These are phyloP conservation scores for Lymantria monacha DNA, from an alignment of 2,888 invertebrate genomes.

Conservation along the genomic window DNA sequence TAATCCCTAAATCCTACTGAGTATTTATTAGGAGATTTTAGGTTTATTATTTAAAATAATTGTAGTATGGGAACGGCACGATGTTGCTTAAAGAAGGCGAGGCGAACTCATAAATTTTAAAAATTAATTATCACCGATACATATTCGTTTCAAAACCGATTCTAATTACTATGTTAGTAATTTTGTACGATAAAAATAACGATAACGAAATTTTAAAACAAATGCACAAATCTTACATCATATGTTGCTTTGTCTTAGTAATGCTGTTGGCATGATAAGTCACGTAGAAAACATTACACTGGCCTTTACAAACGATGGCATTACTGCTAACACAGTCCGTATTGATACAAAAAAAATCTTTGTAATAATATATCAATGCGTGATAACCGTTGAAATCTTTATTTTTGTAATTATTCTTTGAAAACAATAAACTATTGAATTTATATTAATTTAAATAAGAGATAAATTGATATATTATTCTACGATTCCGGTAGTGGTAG, in stretches of 20 bases:
- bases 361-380: background rate
- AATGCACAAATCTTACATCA: conserved; percentile 44
- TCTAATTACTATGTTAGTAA: conserved; percentile 35
- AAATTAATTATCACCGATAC: background rate
- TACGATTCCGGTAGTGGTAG: too few species aligned
- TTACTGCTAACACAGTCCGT: background rate
- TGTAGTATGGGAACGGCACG: too few species aligned
- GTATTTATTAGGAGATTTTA: too few species aligned
- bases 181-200: conserved; percentile 43
- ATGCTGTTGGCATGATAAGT: conserved; percentile 42
- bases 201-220: conserved; percentile 31
- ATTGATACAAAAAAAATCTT: background rate
- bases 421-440: too few species aligned
- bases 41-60: too few species aligned
- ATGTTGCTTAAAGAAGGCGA: too few species aligned
- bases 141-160: background rate
- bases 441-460: too few species aligned
- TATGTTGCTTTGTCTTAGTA: conserved; percentile 38
- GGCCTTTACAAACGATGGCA: conserved; percentile 4
- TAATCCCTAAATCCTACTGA: too few species aligned
- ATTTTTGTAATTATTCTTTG: too few species aligned
- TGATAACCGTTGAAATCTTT: background rate
- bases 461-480: too few species aligned
- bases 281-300: conserved; percentile 37
- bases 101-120: too few species aligned